Base-by-base conservation (phyloP, 2,888 invertebrate genomes). In the Papilio gigon region DNA sequence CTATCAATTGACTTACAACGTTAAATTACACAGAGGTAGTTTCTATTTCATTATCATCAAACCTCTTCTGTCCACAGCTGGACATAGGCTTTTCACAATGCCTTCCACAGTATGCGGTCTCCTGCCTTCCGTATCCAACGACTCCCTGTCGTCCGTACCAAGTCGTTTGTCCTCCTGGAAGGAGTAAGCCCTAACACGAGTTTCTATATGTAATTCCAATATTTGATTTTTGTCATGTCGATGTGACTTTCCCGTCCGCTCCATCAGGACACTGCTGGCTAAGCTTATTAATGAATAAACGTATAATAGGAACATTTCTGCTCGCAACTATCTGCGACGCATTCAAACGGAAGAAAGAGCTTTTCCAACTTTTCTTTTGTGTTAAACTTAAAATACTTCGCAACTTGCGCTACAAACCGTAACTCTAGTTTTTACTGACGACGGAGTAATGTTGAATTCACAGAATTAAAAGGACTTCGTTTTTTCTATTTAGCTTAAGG, bases 321-420 rank as follows among this genome's bases (percentile, higher is more conserved):
- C n/a, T 56, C 17, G 30, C n/a, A 30, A 56, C 37, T 53, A 27
- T 40, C 30, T 11, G 53, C 30, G 20, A 53, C 65, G 40, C 37
- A 56, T 56, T 56, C 56, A 40, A 65, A 40, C 56, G 37, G 17
- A 65, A 37, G 27, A 56, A 17, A 8, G 27, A 40, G 40, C 56
- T 65, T 65, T 40, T 27, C 53, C 25, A 65, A 53, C 53, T 65
- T 65, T 65, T 40, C 53, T 40, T 56, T 65, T 65, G 27, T 65
- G 40, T 35, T 27, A 30, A 56, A 65, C 65, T 56, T 65, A 56
- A 53, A 65, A 56, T 53, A 64, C 64, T 64, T 64, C 25, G 53
- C n/a, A 64, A 64, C 27, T 65, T 53, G 17, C 20, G 27, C 56
- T 56, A 11, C 65, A 25, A 37, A 65, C 65, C 56, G 65, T 56